A percentile compares a stretch with the other conserved stretches of the same genome.
These are phyloP conservation scores for Tenthredo livida DNA, from an alignment of 2,888 invertebrate genomes.

Conservation along the genomic window DNA sequence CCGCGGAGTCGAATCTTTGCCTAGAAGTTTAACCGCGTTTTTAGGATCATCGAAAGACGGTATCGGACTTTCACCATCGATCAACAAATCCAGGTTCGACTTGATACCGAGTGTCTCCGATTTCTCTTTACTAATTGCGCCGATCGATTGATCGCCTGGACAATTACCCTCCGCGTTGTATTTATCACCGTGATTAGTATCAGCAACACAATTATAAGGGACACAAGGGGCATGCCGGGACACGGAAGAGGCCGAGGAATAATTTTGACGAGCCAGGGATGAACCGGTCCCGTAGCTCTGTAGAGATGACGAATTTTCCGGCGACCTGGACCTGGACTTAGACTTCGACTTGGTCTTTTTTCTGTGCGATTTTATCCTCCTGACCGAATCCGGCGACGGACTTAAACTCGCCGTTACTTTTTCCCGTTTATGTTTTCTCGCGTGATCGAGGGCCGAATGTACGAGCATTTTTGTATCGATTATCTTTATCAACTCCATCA, in stretches of 20 bases:
- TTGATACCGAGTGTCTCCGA: neutral
- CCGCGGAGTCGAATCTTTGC: constrained; percentile 9
- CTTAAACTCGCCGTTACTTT: constrained; percentile 59
- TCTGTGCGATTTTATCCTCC: constrained; percentile 56
- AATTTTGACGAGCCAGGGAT: constrained; percentile 21
- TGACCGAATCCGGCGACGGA: constrained; percentile 66
- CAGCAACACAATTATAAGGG: neutral
- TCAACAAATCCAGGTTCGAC: neutral
- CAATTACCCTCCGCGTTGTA: neutral
- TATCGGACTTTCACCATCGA: neutral
- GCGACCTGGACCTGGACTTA: constrained; percentile 65
- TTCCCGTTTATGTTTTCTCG: constrained; percentile 60
- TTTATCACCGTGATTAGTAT: neutral
- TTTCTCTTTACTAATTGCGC: neutral
- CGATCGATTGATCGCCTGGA: neutral
- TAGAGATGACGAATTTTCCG: constrained; percentile 58
- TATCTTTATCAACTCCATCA: constrained; percentile 72
- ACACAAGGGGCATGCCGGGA: constrained; percentile 19
- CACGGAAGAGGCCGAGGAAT: constrained; percentile 27
- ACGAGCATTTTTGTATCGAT: constrained; percentile 74
- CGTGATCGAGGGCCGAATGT: constrained; percentile 60
- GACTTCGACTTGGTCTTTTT: constrained; percentile 64
- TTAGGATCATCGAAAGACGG: neutral
- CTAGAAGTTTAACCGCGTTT: constrained; percentile 51
- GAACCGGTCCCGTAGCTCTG: constrained; percentile 50